A percentile compares a stretch with the other conserved stretches of the same genome.
Evolutionary conservation across 1,140 invertebrate species (phyloP).

Genomic region (Polypedilum pembai): DNA sequence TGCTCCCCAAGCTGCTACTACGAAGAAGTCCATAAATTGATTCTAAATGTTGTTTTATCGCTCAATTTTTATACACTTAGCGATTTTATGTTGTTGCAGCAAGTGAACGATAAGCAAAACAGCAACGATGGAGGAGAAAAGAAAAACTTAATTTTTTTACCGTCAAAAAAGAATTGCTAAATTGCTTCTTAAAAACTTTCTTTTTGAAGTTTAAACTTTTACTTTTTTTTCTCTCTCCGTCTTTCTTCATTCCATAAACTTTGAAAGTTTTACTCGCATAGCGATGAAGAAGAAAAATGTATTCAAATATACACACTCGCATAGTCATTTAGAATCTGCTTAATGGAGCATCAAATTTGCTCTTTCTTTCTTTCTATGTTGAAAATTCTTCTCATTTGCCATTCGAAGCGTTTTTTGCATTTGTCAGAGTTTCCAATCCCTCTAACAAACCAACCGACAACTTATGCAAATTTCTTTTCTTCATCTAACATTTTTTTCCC

Average conservation of each 20-base stretch:
- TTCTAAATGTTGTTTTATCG: constrained; percentile 19
- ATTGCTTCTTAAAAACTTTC: not conserved
- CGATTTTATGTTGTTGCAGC: constrained; percentile 6
- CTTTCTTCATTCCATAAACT: not conserved
- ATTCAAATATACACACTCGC: not conserved
- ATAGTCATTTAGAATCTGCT: constrained; percentile 13
- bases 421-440: too few species aligned
- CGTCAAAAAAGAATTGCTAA: not conserved
- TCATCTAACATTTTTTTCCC: not conserved
- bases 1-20: not conserved
- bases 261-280: not conserved
- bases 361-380: too few species aligned
- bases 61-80: not conserved
- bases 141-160: not conserved
- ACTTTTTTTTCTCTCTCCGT: not conserved
- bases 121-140: not conserved
- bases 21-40: not conserved
- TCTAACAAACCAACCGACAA: not conserved
- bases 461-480: constrained; percentile 1
- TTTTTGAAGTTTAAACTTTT: not conserved
- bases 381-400: too few species aligned
- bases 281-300: too few species aligned
- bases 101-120: not conserved
- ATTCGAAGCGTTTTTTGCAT: too few species aligned
- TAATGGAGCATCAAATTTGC: constrained; percentile 9